Base-by-base conservation (phyloP, 2,888 invertebrate species). In the Urechis unicinctus region DNA sequence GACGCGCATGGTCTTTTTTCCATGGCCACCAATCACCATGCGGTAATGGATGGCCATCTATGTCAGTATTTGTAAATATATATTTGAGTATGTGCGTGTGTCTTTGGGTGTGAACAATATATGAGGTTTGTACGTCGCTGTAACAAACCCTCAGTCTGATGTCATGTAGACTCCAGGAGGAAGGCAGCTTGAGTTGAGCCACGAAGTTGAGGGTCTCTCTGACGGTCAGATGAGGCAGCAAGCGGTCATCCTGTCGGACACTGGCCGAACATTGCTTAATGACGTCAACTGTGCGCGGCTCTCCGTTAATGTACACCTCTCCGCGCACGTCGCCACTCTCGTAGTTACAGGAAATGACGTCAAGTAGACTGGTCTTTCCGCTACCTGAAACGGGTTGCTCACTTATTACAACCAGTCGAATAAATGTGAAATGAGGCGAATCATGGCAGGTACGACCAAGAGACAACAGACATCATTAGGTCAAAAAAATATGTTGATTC, bases 341-440 rank as follows among this genome's bases (percentile, higher is more conserved):
- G 4, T 62, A 62, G 30, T 81, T 68, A 43, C 80, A 76, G 0
- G 81, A 78, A 55, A 96, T 90, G 5, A 95, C 94, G 76, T 96
- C 95, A 5, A 97, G 81, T 2, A 97, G 83, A 0, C 94, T 94
- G 31, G 92, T 85, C 75, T 97, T 97, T 0, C 96, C 96, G 66
- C 93, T 93, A 17, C 92, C 92, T 91, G 36, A 17, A n/a, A n/a
- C n/a, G n/a, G 36, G 6, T 36, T n/a, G n/a, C n/a, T n/a, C n/a
- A n/a, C n/a, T n/a, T n/a, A n/a, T n/a, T n/a, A n/a, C n/a, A n/a
- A n/a, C n/a, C n/a, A n/a, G n/a, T n/a, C n/a, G n/a, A n/a, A n/a
- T n/a, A n/a, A n/a, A n/a, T n/a, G n/a, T n/a, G n/a, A n/a, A n/a
- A n/a, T n/a, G 21, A 45, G 21, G 36, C 36, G 13, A 36, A 36